phyloP scores from a whole-genome alignment of 2,113 vertebrate genomes.

The Pimephales promelas region DNA sequence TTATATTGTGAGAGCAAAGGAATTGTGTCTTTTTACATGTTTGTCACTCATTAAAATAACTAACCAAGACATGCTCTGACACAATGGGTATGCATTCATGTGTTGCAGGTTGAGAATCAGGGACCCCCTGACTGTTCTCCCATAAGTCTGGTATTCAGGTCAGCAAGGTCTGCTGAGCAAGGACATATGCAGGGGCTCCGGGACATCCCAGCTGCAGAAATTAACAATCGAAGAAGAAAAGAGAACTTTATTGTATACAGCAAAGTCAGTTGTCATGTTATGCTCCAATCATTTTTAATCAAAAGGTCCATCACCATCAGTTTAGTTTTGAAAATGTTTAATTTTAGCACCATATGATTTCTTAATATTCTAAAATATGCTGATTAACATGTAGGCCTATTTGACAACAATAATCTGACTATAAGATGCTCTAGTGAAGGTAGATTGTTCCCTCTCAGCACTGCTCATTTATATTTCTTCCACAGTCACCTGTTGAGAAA shows the following conservation, averaged over 20 bases:
- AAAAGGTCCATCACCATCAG: not conserved
- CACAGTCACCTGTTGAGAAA: slow-evolving; percentile 1
- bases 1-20: not conserved
- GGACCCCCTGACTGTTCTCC: slow-evolving; percentile 29
- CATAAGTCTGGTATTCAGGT: slow-evolving; percentile 42
- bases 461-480: not conserved
- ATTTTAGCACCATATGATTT: not conserved
- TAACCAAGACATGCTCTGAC: slow-evolving; percentile 15
- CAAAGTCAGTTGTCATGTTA: not conserved
- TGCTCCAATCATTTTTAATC: not conserved
- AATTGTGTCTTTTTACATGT: slow-evolving; percentile 60
- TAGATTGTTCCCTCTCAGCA: not conserved
- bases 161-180: slow-evolving; percentile 37
- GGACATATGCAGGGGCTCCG: not conserved
- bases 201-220: not conserved
- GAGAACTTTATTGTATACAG: not conserved
- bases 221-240: not conserved
- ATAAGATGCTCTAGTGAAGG: not conserved
- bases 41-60: slow-evolving; percentile 53
- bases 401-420: not conserved
- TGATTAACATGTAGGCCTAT: not conserved
- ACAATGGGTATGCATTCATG: slow-evolving; percentile 15
- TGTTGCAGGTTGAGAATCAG: not conserved
- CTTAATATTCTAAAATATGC: not conserved
- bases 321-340: not conserved